Evolutionary conservation across 1,140 invertebrate genomes (phyloP).

Genomic region (Pogonomyrmex barbatus): DNA sequence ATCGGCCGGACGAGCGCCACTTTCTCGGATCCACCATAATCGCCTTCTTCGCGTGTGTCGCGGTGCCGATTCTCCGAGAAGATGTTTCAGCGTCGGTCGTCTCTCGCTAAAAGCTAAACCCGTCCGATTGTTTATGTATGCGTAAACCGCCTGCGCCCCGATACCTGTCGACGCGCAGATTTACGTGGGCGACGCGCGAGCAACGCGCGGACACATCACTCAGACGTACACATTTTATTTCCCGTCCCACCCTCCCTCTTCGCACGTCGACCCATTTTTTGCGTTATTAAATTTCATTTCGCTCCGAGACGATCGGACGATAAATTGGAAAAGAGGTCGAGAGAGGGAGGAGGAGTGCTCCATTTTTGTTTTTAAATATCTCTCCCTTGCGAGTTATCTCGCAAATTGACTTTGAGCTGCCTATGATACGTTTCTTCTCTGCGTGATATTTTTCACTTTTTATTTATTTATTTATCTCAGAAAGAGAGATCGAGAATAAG

Average conservation of each 20-base stretch:
- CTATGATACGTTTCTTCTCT: neutral
- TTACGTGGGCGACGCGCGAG: conserved; percentile 10
- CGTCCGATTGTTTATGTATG: conserved; percentile 57
- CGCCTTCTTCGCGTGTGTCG: neutral
- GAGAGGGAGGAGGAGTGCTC: too few species aligned
- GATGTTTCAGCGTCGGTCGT: conserved; percentile 16
- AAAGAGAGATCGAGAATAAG: neutral
- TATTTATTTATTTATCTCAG: neutral
- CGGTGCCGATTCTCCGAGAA: conserved; percentile 4
- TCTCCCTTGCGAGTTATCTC: neutral
- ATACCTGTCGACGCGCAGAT: conserved; percentile 47
- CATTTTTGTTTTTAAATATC: conserved; percentile 6
- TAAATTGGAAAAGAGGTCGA: neutral
- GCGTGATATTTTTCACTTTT: too few species aligned
- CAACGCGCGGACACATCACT: conserved; percentile 11
- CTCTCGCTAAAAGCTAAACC: conserved; percentile 34
- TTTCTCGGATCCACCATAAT: conserved; percentile 13
- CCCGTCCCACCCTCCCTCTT: neutral
- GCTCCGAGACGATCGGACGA: neutral
- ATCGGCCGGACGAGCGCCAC: neutral
- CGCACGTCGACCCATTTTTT: neutral
- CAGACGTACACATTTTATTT: neutral
- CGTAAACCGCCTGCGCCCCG: conserved; percentile 28
- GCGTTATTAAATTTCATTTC: conserved; percentile 13
- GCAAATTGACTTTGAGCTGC: neutral